Evolutionary conservation across 2,888 invertebrate species (phyloP).

Genomic region (Sarcophaga rosellei): DNA sequence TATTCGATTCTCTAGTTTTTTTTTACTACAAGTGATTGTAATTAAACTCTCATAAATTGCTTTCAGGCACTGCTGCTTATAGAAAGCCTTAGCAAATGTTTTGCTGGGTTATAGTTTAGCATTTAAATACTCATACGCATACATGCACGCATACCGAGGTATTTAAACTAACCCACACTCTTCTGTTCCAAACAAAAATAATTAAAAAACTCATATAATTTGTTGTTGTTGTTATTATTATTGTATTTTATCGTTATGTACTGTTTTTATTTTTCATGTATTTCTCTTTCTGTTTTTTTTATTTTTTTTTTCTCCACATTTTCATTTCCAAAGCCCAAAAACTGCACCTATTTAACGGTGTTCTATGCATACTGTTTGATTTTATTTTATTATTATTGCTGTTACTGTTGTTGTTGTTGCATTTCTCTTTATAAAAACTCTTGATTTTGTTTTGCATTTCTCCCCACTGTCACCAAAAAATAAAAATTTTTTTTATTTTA

Average conservation of each 20-base stretch:
- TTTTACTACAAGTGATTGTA: not conserved
- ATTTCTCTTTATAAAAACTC: conserved; percentile 13
- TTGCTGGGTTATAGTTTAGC: not conserved
- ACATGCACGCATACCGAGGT: not conserved
- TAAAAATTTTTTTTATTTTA: not conserved
- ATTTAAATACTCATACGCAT: not conserved
- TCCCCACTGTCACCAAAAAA: conserved; percentile 31
- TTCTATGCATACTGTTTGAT: not conserved
- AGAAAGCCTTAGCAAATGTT: not conserved
- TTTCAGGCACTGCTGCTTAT: no score
- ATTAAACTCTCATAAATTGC: no score
- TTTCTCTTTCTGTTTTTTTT: not conserved
- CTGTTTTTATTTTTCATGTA: not conserved
- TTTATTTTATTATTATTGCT: not conserved
- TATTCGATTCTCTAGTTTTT: conserved; percentile 19
- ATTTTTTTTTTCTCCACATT: not conserved
- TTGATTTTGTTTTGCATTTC: conserved; percentile 1
- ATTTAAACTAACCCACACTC: not conserved
- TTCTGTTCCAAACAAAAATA: not conserved
- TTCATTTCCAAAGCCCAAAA: conserved; percentile 15
- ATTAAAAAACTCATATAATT: not conserved
- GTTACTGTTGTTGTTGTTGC: not conserved
- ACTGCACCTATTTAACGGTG: conserved; percentile 48
- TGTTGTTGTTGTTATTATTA: not conserved
- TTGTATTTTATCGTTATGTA: not conserved